Conservation (phyloP, 2,888 invertebrate species). For the Vanessa cardui region DNA sequence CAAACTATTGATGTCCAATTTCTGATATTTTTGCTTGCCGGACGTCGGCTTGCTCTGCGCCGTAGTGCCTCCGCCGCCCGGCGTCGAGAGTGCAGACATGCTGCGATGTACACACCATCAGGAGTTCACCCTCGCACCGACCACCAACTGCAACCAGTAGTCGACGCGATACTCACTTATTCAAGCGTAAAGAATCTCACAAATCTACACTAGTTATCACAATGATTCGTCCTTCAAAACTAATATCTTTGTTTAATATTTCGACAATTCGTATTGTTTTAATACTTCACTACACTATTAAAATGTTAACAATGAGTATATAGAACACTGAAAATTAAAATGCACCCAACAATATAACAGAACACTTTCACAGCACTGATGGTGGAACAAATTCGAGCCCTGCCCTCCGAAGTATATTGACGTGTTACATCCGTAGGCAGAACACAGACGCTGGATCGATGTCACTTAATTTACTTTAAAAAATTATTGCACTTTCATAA, state of each 20-base stretch:
- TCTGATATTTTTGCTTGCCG: conserved; percentile 97
- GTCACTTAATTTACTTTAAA: conserved; percentile 53
- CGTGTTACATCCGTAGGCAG: conserved; percentile 79
- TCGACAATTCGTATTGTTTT: background rate
- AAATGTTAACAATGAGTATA: conserved; percentile 19
- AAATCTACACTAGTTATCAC: conserved; percentile 43
- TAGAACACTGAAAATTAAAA: conserved; percentile 28
- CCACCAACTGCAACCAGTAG: conserved; percentile 78
- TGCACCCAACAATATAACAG: conserved; percentile 47
- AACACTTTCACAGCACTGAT: conserved; percentile 74
- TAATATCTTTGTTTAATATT: conserved; percentile 36
- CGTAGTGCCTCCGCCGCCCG: conserved; percentile 84
- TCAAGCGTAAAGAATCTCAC: conserved; percentile 48
- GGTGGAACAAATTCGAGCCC: conserved; percentile 67
- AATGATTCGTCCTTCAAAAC: conserved; percentile 53
- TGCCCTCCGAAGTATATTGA: conserved; percentile 79
- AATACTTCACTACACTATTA: conserved; percentile 32
- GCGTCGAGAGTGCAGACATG: conserved; percentile 98
- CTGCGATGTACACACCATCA: conserved; percentile 97
- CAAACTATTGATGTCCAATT: conserved; percentile 98
- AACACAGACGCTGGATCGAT: conserved; percentile 70
- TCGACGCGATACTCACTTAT: conserved; percentile 49
- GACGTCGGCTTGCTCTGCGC: conserved; percentile 83
- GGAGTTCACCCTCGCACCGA: conserved; percentile 78
- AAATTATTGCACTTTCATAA: conserved; percentile 45